Base-by-base conservation (phyloP, 2,888 invertebrate genomes). In the Lepas anatifera region DNA sequence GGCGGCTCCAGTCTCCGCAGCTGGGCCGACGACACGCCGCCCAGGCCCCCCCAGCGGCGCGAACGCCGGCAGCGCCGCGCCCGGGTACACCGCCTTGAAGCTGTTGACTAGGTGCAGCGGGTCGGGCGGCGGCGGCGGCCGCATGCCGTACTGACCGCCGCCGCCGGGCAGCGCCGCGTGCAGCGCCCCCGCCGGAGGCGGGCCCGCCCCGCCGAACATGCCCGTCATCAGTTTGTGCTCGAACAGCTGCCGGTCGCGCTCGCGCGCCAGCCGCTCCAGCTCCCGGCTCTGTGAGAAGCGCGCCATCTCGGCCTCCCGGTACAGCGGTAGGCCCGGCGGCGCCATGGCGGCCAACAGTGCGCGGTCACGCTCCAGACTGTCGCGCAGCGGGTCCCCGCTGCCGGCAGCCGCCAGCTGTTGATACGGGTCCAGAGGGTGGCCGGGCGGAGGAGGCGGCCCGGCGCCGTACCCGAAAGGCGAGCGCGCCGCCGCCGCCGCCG, bases 181-280 rank as follows among this genome's bases (percentile, higher is more conserved):
- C n/a, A n/a, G n/a, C 13, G 2, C 13, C 50, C 13, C 13, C 50
- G 41, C 41, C 41, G 41, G 2, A 18, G 58, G 16, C 58, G 58
- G 35, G 32, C n/a, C n/a, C n/a, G n/a, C n/a, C n/a, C n/a, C n/a
- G n/a, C 35, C 58, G 32, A 32, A 22, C 58, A 58, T 32, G 32
- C 58, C 58, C 58, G 35, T 7, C 58, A 58, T 32, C 58, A 58
- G 58, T 58, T 58, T 58, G 58, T 58, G 58, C 35, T 58, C 58
- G 35, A 58, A 32, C 58, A 58, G 58, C 58, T 58, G 58, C 7
- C 58, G 58, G 58, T 58, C 58, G 58, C 58, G 58, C 52, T 52
- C 52, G 29, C 3, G 29, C 22, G 58, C 32, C 58, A 58, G 32
- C 22, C 58, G 58, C 58, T 58, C 58, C 22, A 58, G 58, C 35